These are phyloP conservation scores for Dendrolimus punctatus DNA, from an alignment of 1,140 invertebrate genomes.

Conservation along the genomic window DNA sequence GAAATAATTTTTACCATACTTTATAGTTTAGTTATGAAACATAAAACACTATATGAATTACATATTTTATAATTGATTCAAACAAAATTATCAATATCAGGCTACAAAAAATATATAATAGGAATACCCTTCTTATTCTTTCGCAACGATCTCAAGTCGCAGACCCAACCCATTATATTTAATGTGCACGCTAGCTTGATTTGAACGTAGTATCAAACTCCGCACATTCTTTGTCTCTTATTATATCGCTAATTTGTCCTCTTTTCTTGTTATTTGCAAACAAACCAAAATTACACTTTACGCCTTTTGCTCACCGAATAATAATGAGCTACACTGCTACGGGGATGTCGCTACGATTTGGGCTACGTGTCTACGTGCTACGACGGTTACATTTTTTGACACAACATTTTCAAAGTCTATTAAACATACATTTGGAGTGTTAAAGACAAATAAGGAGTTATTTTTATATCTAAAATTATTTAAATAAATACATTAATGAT, in stretches of 20 bases:
- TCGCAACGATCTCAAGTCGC: constrained; percentile 46
- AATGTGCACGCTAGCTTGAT: constrained; percentile 55
- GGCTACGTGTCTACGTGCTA: constrained; percentile 27
- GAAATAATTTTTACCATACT: too few species aligned
- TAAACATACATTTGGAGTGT: too few species aligned
- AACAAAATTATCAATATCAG: too few species aligned
- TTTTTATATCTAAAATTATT: too few species aligned
- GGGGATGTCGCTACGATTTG: constrained; percentile 19
- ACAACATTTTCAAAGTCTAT: too few species aligned
- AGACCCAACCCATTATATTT: constrained; percentile 56
- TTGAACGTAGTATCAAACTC: constrained; percentile 69
- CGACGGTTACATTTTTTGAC: constrained; percentile 4
- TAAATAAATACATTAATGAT: too few species aligned
- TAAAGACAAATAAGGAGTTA: too few species aligned
- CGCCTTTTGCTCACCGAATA: constrained; percentile 16
- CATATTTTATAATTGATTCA: too few species aligned
- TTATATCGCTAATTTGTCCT: constrained; percentile 61
- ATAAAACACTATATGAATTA: too few species aligned
- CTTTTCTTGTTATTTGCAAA: constrained; percentile 40
- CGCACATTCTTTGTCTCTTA: constrained; percentile 51
- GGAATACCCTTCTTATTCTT: constrained; percentile 14
- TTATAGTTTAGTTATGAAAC: too few species aligned
- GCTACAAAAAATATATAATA: constrained; percentile 2
- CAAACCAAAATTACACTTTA: constrained; percentile 51
- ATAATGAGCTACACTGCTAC: constrained; percentile 25